Evolutionary conservation across 2,113 vertebrate genomes (phyloP).

Genomic region (Chaetodon auriga): DNA sequence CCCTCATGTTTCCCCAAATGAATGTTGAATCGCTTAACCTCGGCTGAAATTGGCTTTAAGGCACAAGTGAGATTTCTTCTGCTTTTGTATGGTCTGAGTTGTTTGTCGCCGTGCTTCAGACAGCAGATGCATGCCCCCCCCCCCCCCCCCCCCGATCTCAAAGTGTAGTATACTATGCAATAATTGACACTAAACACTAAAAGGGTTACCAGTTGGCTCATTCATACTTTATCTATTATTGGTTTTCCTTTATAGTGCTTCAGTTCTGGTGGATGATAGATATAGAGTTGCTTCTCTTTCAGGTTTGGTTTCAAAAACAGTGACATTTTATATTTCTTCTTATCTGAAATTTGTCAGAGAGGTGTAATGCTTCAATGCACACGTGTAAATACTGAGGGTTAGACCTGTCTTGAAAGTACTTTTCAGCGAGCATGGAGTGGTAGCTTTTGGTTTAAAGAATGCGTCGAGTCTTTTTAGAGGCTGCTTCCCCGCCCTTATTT

Average conservation of each 20-base stretch:
- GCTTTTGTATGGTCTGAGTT: conserved; percentile 40
- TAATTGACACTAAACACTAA: conserved; percentile 64
- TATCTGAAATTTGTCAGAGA: conserved; percentile 42
- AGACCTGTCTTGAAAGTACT: conserved; percentile 37
- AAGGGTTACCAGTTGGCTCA: conserved; percentile 34
- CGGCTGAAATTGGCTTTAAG: conserved; percentile 36
- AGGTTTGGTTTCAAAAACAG: conserved; percentile 32
- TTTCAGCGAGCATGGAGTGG: conserved; percentile 68
- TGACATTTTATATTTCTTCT: conserved; percentile 59
- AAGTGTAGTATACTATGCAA: conserved; percentile 84
- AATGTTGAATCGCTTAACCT: conserved; percentile 70
- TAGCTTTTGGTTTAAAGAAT: conserved; percentile 63
- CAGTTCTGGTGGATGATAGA: conserved; percentile 45
- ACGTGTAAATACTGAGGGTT: conserved; percentile 71
- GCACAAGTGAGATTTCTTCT: conserved; percentile 59
- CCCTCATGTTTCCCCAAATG: conserved; percentile 33
- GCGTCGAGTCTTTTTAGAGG: conserved; percentile 64
- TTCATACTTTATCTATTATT: conserved; percentile 45
- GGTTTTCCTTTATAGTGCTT: conserved; percentile 37
- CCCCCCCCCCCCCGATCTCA: conserved; percentile 32
- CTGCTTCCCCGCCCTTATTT: conserved; percentile 55
- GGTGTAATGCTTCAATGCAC: conserved; percentile 56
- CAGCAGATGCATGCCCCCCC: conserved; percentile 55
- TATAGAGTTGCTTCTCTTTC: conserved; percentile 39
- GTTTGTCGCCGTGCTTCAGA: conserved; percentile 48